Evolutionary conservation across 2,888 invertebrate species (phyloP).

Genomic region (Phoenoteleia sp.): DNA sequence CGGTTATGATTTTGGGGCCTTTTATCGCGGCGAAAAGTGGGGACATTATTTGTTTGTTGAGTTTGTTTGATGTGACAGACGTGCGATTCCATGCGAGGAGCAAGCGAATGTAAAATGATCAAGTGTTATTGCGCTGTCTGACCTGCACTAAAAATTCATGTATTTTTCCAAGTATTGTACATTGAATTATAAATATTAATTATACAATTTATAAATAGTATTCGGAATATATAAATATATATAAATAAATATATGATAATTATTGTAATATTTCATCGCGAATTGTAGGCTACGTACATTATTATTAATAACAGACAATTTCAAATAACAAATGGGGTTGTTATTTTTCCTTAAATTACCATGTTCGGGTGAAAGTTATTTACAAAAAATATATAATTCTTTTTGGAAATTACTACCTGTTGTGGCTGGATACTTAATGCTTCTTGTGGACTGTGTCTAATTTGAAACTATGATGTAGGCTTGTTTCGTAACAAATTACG

Average conservation of each 20-base stretch:
- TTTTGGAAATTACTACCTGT: no score
- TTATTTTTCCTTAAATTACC: no score
- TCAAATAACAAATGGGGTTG: constrained; percentile 41
- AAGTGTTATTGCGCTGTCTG: constrained; percentile 70
- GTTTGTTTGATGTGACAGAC: constrained; percentile 36
- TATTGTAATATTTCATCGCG: constrained; percentile 67
- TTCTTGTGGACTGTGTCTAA: no score
- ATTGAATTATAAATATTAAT: constrained; percentile 71
- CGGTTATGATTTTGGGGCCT: no score
- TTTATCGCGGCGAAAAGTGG: constrained; percentile 13
- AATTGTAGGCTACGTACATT: constrained; percentile 62
- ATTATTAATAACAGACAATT: constrained; percentile 66
- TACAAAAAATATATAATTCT: no score
- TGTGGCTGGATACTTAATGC: no score
- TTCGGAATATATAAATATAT: constrained; percentile 53
- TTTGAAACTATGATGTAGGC: no score
- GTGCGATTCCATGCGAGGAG: constrained; percentile 28
- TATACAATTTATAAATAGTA: constrained; percentile 68
- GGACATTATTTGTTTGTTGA: constrained; percentile 33
- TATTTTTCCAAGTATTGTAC: constrained; percentile 72
- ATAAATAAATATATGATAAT: constrained; percentile 56
- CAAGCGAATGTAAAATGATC: constrained; percentile 42
- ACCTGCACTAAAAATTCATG: constrained; percentile 71
- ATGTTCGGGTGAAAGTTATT: no score
- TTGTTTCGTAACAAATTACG: no score